Percentiles rank a stretch among this genome's conserved stretches.
Conservation (phyloP, 2,113 vertebrate species). For the Globicephala melas region DNA sequence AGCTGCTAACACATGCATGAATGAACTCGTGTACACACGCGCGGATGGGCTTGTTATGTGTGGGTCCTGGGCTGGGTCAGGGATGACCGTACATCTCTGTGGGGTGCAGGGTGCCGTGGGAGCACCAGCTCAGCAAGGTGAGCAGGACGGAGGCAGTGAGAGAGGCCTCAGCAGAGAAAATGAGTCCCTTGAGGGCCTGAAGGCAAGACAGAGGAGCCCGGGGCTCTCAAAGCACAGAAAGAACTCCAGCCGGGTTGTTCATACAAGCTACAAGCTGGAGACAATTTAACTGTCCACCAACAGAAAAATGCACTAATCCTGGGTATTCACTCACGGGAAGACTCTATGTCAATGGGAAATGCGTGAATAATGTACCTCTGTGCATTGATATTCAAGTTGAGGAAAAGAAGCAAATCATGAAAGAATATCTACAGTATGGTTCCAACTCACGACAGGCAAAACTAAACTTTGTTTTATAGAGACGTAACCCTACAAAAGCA, state of each 20-base stretch:
- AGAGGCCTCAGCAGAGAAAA: background rate
- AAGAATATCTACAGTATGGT: background rate
- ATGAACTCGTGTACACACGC: rapidly evolving
- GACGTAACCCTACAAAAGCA: background rate
- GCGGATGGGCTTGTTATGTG: rapidly evolving
- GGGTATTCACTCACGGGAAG: background rate
- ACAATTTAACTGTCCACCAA: background rate
- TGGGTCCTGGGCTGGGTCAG: background rate
- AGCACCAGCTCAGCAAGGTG: background rate
- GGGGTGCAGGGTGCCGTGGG: background rate
- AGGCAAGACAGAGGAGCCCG: background rate
- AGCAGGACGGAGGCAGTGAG: background rate
- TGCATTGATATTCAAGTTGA: rapidly evolving
- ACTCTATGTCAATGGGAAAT: rapidly evolving
- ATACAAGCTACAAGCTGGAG: background rate
- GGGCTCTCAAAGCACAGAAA: background rate
- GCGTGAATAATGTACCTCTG: rapidly evolving
- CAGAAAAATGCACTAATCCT: rapidly evolving
- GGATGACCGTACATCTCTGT: background rate
- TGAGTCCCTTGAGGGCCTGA: rapidly evolving
- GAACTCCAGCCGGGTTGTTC: background rate
- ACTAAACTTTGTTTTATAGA: background rate
- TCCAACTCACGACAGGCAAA: background rate
- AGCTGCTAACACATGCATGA: background rate
- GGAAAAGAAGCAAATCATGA: background rate